These are phyloP conservation scores for Calameuta pallipes DNA, from an alignment of 2,888 invertebrate species.

Conservation along the genomic window DNA sequence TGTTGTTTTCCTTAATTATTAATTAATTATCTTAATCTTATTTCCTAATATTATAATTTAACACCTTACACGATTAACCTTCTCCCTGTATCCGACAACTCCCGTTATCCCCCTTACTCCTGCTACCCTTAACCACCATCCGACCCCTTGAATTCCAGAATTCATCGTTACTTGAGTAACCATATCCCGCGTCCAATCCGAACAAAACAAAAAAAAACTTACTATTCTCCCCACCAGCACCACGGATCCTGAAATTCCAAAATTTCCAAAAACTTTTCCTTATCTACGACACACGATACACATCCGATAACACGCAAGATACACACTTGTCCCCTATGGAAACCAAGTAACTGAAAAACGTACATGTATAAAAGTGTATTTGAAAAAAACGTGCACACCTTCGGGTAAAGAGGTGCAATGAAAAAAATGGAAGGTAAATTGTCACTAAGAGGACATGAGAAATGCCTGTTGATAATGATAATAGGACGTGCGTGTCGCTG, in stretches of 20 bases:
- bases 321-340: constrained; percentile 22
- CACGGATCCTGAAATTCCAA: constrained; percentile 9
- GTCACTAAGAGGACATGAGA: not conserved
- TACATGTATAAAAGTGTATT: constrained; percentile 48
- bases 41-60: constrained; percentile 62
- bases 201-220: constrained; percentile 2
- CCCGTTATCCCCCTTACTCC: constrained; percentile 24
- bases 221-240: constrained; percentile 5
- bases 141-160: constrained; percentile 3
- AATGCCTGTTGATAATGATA: not conserved
- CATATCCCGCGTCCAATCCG: not conserved
- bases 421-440: constrained; percentile 28
- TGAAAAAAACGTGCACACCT: constrained; percentile 35
- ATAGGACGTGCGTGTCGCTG: constrained; percentile 16
- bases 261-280: constrained; percentile 14
- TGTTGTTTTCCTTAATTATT: constrained; percentile 59
- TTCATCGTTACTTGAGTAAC: not conserved
- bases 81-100: constrained; percentile 8
- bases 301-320: constrained; percentile 12
- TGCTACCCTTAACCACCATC: constrained; percentile 1
- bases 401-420: constrained; percentile 25
- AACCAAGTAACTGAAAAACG: constrained; percentile 37
- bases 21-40: constrained; percentile 59
- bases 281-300: constrained; percentile 16
- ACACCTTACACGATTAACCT: constrained; percentile 53